A percentile compares a stretch with the other conserved stretches of the same genome.
Conservation (phyloP, 2,113 vertebrate species). For the Macrotus californicus region DNA sequence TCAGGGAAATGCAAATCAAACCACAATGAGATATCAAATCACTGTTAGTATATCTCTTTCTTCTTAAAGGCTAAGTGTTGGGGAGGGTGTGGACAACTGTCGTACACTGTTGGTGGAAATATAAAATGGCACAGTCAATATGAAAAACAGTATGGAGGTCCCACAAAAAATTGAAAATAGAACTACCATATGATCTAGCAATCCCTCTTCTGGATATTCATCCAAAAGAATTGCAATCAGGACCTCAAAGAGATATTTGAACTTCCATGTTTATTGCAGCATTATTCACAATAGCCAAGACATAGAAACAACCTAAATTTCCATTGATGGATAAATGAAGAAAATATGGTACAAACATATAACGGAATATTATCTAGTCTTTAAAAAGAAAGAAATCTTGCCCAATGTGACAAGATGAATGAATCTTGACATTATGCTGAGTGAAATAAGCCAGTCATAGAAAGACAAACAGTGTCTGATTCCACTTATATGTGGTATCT, state of each 20-base stretch:
- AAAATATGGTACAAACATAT: neutral
- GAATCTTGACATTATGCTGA: neutral
- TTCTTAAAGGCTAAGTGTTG: neutral
- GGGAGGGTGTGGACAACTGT: neutral
- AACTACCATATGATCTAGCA: too few species aligned
- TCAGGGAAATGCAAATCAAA: neutral
- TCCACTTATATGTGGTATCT: neutral
- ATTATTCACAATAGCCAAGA: too few species aligned
- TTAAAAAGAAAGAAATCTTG: neutral
- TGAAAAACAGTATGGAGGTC: neutral
- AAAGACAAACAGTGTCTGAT: neutral
- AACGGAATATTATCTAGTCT: neutral
- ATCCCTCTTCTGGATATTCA: too few species aligned
- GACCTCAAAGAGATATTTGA: too few species aligned
- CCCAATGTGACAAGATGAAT: neutral
- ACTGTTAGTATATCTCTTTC: neutral
- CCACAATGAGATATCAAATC: neutral
- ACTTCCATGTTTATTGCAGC: too few species aligned
- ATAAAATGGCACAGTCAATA: neutral
- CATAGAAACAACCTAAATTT: neutral
- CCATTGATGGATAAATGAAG: neutral
- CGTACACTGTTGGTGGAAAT: too few species aligned
- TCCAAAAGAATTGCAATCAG: too few species aligned
- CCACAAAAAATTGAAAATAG: too few species aligned
- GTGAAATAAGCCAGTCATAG: neutral